Base-by-base conservation (phyloP, 2,797 vertebrate genomes). In the Garrulus glandarius region DNA sequence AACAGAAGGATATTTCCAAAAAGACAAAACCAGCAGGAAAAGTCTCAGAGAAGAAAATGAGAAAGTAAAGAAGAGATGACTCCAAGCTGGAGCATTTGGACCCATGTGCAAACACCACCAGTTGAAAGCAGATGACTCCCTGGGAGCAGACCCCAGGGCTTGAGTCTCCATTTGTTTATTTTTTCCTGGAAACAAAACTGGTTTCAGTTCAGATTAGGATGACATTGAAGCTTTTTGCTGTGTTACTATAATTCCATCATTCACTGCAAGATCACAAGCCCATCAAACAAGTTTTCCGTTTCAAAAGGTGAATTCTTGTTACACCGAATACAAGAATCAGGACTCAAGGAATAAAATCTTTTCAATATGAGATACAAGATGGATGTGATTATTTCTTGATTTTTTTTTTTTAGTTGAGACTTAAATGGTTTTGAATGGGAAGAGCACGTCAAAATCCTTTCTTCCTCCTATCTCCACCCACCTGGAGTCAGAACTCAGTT, bases 81-180 rank as follows among this genome's bases (percentile, higher is more conserved):
- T 49, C 30, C 11, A 46, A 55, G 59, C 36, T 37, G n/a, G 29
- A 92, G 87, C 29, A 55, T 63, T 74, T 52, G 41, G 26, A 87
- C 10, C 15, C 21, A 44, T 0, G 1, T 36, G 63, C 44, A 84
- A 89, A 56, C 0, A 0, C 49, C 76, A 9, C 7, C 20, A 85
- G 15, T 5, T 37, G 20, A 65, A 59, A 89, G 36, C 36, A 63
- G 1, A 1, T 8, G 44, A 30, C n/a, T 79, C 29, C 18, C 24
- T n/a, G 10, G 19, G 12, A 87, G 43, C 21, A 59, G 36, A 80
- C 7, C 19, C 44, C 44, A 60, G 41, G 22, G 32, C 53, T 43
- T 34, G 15, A 75, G 44, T 36, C 23, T 61, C 22, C 61, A 29
- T 44, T 81, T 64, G 14, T 37, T 78, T 50, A 30, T 39, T 74